A percentile compares a stretch with the other conserved stretches of the same genome.
These are phyloP conservation scores for Tachina grossa DNA, from an alignment of 2,888 invertebrate genomes.

Conservation along the genomic window DNA sequence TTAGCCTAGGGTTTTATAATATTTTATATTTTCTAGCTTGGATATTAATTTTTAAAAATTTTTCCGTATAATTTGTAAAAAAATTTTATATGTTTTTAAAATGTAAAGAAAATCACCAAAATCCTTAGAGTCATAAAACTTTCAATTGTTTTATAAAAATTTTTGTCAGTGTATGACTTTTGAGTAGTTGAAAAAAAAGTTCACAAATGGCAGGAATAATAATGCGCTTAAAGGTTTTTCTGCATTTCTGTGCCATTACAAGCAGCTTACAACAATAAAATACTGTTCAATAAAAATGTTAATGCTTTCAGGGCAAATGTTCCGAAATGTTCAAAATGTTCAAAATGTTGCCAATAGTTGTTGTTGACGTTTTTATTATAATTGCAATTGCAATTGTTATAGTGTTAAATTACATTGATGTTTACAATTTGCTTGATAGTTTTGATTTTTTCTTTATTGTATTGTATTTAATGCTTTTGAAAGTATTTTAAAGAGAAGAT, in stretches of 20 bases:
- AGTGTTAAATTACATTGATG: conserved; percentile 50
- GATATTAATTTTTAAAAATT: no score
- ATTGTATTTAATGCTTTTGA: background rate
- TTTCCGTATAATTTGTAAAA: no score
- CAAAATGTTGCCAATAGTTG: conserved; percentile 40
- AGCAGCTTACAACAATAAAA: conserved; percentile 27
- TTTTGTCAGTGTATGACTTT: conserved; percentile 8
- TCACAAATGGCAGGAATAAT: conserved; percentile 28
- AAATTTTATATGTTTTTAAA: no score
- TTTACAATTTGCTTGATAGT: conserved; percentile 42
- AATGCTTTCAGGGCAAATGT: conserved; percentile 53
- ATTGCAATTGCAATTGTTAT: conserved; percentile 53
- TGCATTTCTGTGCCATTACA: conserved; percentile 4
- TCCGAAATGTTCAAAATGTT: conserved; percentile 15
- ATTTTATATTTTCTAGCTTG: no score
- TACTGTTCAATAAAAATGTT: conserved; percentile 44
- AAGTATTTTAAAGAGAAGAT: background rate
- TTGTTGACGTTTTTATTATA: conserved; percentile 46
- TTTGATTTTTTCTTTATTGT: background rate
- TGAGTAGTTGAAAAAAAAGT: background rate
- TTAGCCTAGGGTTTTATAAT: no score
- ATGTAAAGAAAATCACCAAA: background rate
- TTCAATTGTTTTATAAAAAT: background rate
- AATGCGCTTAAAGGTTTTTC: background rate
- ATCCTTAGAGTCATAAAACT: background rate